These are phyloP conservation scores for Notoglanidium macrostoma DNA, from an alignment of 2,797 vertebrate genomes.

Conservation along the genomic window DNA sequence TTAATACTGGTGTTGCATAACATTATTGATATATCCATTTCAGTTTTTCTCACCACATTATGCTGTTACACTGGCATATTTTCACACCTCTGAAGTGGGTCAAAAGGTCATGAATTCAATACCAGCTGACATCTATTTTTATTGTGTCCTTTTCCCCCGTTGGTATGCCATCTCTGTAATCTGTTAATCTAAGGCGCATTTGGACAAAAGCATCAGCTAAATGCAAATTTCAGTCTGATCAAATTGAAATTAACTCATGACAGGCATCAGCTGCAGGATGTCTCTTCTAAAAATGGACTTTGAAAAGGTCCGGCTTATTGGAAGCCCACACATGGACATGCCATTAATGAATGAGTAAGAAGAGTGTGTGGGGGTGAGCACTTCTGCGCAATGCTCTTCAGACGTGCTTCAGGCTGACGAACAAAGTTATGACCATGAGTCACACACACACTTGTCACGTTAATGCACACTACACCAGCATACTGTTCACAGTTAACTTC, in stretches of 20 bases:
- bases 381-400: slow-evolving; percentile 56
- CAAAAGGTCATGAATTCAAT: slow-evolving; percentile 10
- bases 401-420: slow-evolving; percentile 68
- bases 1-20: background rate
- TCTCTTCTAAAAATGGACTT: slow-evolving; percentile 46
- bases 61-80: background rate
- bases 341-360: slow-evolving; percentile 50
- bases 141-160: background rate
- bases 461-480: slow-evolving; percentile 28
- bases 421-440: slow-evolving; percentile 61
- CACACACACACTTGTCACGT: slow-evolving; percentile 38
- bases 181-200: background rate
- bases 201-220: slow-evolving; percentile 8
- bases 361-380: slow-evolving; percentile 64
- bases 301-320: slow-evolving; percentile 37
- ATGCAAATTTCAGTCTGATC: slow-evolving; percentile 14
- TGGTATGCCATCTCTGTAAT: background rate
- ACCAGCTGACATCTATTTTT: background rate
- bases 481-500: slow-evolving; percentile 35
- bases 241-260: slow-evolving; percentile 18
- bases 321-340: slow-evolving; percentile 28
- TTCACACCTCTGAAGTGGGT: background rate
- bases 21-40: background rate
- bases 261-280: slow-evolving; percentile 29
- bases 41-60: background rate